Conservation (phyloP, 2,113 vertebrate species). For the Hypanus sabinus region DNA sequence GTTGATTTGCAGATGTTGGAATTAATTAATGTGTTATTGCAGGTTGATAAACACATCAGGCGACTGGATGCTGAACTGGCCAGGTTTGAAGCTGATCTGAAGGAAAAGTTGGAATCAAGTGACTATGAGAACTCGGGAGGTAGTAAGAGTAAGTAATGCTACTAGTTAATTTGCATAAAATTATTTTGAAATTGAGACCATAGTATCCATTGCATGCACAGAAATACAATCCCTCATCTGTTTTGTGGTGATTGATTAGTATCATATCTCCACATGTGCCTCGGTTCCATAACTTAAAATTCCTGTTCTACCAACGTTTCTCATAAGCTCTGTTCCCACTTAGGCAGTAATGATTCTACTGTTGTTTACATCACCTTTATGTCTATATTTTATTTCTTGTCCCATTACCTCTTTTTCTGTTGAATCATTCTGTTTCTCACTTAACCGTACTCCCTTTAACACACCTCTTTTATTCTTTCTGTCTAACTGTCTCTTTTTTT, state of each 20-base stretch:
- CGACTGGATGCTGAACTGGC: constrained; percentile 90
- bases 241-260: neutral
- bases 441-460: too few species aligned
- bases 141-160: constrained; percentile 69
- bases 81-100: constrained; percentile 90
- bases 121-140: constrained; percentile 73
- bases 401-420: too few species aligned
- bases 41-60: constrained; percentile 98
- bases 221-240: neutral
- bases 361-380: too few species aligned
- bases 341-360: too few species aligned
- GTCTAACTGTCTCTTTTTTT: too few species aligned
- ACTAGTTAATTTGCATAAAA: neutral
- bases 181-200: neutral
- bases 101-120: constrained; percentile 87
- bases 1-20: neutral
- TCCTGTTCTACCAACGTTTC: neutral
- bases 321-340: neutral
- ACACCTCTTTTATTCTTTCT: too few species aligned
- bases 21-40: neutral
- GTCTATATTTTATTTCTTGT: too few species aligned
- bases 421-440: too few species aligned
- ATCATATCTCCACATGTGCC: neutral
- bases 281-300: neutral
- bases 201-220: neutral